A percentile compares a stretch with the other conserved stretches of the same genome.
These are phyloP conservation scores for Momotus momota DNA, from an alignment of 2,797 vertebrate genomes.

Conservation along the genomic window DNA sequence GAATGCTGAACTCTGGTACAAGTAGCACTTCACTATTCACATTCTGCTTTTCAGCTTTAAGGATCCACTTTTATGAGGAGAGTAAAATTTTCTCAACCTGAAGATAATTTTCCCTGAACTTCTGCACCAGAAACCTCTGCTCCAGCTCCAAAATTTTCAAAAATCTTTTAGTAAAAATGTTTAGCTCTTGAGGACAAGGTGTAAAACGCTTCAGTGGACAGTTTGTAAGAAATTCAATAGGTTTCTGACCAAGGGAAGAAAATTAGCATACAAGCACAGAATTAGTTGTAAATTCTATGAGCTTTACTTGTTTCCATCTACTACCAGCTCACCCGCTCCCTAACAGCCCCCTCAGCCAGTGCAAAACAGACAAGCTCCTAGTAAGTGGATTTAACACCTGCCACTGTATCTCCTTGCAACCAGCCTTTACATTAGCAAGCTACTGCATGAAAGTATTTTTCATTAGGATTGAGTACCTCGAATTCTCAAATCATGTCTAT, in stretches of 20 bases:
- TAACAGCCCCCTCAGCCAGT: background rate
- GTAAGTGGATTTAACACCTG: background rate
- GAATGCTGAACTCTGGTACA: background rate
- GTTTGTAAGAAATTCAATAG: background rate
- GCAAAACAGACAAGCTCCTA: background rate
- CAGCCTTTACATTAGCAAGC: background rate
- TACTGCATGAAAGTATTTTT: background rate
- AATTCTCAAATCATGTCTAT: background rate
- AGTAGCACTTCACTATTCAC: background rate
- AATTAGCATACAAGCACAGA: background rate
- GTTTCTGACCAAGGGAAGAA: background rate
- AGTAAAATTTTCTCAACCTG: background rate
- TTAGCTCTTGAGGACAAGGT: background rate
- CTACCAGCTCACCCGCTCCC: background rate
- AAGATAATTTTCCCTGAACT: background rate
- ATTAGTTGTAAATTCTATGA: background rate
- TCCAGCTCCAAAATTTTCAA: background rate
- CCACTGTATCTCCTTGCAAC: background rate
- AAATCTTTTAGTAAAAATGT: background rate
- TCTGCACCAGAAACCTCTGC: background rate
- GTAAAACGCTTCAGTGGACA: background rate
- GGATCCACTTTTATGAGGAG: background rate
- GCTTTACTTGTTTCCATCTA: background rate
- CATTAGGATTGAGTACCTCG: slow-evolving; percentile 16
- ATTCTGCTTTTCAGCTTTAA: background rate